Evolutionary conservation across 2,113 vertebrate genomes (phyloP), one percentile per base, ranked within the genome.

Genomic region (Stigmatopora argus): DNA sequence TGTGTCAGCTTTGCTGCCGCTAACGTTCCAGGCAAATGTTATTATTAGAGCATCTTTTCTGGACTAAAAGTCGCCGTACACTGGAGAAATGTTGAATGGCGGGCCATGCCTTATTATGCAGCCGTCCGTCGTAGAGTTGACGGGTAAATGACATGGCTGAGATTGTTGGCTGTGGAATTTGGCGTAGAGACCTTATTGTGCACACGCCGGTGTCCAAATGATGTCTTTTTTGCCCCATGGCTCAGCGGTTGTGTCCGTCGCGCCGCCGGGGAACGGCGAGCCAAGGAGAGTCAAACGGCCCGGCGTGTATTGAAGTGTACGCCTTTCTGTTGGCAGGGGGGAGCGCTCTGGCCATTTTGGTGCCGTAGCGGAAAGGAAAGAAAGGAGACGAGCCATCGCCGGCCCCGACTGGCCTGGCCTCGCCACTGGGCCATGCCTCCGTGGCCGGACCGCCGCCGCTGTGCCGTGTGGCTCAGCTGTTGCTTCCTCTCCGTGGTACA

Each of bases 351-450:
- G 26, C 66, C 26, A 15, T 58, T 11, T 45, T 69, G 77, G 55
- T 10, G 17, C 79, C 68, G 63, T 79, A 81, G 75, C 49, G 62
- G 59, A 73, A 60, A 73, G 47, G n/a, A n/a, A n/a, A n/a, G n/a
- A n/a, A n/a, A n/a, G n/a, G n/a, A n/a, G n/a, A n/a, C n/a, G n/a
- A n/a, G n/a, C n/a, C n/a, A n/a, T n/a, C 26, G 26, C 26, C 26
- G 26, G 26, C 26, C 26, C 3, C 26, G 2, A 31, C 3, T 3
- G 26, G 26, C 26, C 26, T 31, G 26, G 26, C 26, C 26, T 3
- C 1, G 26, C 26, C 35, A 18, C 70, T 49, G 72, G 26, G 65
- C 52, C 66, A 89, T 89, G 87, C 62, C 21, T 72, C 6, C 0
- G 14, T 78, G 31, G 45, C 68, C 55, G n/a, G 14, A 57, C 60